Base-by-base conservation (phyloP, 2,797 vertebrate species). In the Mionectes olivaceus region DNA sequence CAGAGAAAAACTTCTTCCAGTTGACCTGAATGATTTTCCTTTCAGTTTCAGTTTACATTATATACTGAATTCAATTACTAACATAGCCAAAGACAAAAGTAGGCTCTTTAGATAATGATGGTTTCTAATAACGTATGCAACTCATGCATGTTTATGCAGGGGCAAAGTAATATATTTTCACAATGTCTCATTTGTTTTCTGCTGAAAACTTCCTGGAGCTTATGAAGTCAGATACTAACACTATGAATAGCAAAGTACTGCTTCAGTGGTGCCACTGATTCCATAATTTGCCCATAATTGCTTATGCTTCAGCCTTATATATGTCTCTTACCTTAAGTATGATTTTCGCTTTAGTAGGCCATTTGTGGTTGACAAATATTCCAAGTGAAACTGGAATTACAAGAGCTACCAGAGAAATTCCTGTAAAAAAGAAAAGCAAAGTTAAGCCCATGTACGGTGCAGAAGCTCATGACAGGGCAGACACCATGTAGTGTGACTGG, bases 271-370 rank as follows among this genome's bases (percentile, higher is more conserved):
- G 59, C 27, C 32, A n/a, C 41, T 63, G 13, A 80, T 84, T 91
- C 59, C 18, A 19, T 80, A 93, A 90, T 75, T 83, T 93, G 56
- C 43, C n/a, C 14, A 13, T 65, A 84, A 89, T 74, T 92, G 56
- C 39, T 75, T 70, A 43, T 19, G 13, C 10, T 76, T 91, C 70
- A 70, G 6, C 39, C 27, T 47, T 81, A 78, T 30, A 61, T 30
- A 47, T 27, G 33, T 35, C 16, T 90, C 97, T 94, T 97, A 99
- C 99, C 98, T 98, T 99, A 82, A 99, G 98, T 96, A 99, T 98
- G 83, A 98, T 97, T 96, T 99, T 99, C 0, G 99, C 99, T 52
- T 57, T 19, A 4, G 37, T 14, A 9, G 99, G 99, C 99, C 99
- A 99, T 80, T 82, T 98, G 92, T 97, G 84, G 95, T 99, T 99